Base-by-base conservation (phyloP, 2,113 vertebrate genomes). In the Nematolebias whitei region DNA sequence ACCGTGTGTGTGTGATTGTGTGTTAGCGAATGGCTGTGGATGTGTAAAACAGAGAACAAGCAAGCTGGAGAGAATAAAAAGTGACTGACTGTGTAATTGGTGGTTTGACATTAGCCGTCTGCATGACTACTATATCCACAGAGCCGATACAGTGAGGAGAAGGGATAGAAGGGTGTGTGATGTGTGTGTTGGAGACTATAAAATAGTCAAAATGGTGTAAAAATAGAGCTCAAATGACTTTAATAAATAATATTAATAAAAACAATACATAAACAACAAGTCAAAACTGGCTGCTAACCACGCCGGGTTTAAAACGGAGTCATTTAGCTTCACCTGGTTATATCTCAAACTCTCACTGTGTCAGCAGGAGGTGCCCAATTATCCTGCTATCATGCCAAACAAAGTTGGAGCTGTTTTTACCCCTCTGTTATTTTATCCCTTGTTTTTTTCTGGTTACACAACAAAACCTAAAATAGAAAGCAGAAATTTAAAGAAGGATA, bases 101-200 rank as follows among this genome's bases (percentile, higher is more conserved):
- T 76, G 78, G 58, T 81, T 81, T 88, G 80, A 84, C 84, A 77
- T 86, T 73, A 80, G 53, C 79, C 67, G 79, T 80, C 80, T 82
- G 65, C 38, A 63, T 74, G 68, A 77, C 66, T 73, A 68, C 55
- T 72, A 60, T 74, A 75, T 77, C 63, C 59, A 80, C 26, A 66
- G 58, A 61, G 51, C 52, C 60, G 63, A 74, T 50, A 49, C 24
- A 63, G 48, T 57, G 47, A 72, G 12, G 35, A 11, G 6, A 60
- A 24, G 23, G 57, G 14, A 23, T 38, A 18, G 14, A 2, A 3
- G 40, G 29, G 4, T 15, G 22, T 16, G 24, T 48, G 56, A 29
- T 24, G 53, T 39, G 32, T 54, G 47, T 45, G 32, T 35, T 13
- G n/a, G 32, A 19, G 38, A 38, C 12, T 2, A 43, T 47, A 41